A percentile compares a stretch with the other conserved stretches of the same genome.
Conservation (phyloP, 2,797 vertebrate species). For the Hippopotamyrus pictus region DNA sequence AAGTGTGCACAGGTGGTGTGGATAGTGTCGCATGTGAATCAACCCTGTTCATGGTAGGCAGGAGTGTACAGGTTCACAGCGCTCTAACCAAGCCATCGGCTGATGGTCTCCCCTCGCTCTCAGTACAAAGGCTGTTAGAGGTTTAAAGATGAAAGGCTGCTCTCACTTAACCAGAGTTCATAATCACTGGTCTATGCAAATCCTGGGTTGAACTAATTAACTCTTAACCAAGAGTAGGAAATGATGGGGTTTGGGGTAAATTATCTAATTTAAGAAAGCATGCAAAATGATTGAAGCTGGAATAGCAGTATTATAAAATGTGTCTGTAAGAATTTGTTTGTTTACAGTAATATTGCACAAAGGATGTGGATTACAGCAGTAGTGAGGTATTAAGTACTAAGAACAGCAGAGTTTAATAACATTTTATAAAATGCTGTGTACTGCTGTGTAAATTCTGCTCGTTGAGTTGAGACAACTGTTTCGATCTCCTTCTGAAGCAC, state of each 20-base stretch:
- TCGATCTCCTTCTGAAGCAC: neutral
- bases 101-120: neutral
- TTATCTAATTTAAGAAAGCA: slow-evolving; percentile 42
- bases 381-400: neutral
- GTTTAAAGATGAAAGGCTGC: neutral
- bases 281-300: slow-evolving; percentile 24
- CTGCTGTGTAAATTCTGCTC: neutral
- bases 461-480: neutral
- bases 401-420: neutral
- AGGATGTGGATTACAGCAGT: neutral
- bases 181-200: slow-evolving; percentile 2
- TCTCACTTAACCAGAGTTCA: slow-evolving; percentile 21
- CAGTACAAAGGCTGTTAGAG: neutral
- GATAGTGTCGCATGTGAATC: neutral
- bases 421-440: neutral
- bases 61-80: neutral
- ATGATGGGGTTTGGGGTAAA: slow-evolving; percentile 30
- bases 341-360: neutral
- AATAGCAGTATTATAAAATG: slow-evolving; percentile 32
- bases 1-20: neutral
- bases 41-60: neutral
- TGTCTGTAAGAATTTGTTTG: slow-evolving; percentile 29
- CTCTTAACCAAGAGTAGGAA: slow-evolving; percentile 4
- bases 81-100: neutral
- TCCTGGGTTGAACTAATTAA: neutral